A percentile compares a stretch with the other conserved stretches of the same genome.
Conservation (phyloP, 2,888 invertebrate species). For the Acleris sparsana region DNA sequence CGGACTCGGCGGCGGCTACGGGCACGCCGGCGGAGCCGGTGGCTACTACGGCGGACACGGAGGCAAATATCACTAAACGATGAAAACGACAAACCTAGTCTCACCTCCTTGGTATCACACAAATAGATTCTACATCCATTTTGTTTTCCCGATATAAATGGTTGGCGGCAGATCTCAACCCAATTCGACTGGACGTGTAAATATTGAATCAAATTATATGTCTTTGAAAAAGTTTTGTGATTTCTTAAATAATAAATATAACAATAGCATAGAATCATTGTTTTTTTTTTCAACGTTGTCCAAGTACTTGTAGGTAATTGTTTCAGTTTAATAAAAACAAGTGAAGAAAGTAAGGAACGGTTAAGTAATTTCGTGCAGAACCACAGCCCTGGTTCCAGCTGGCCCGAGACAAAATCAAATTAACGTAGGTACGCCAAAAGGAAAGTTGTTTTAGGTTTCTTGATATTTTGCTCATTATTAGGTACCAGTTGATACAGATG, state of each 20-base stretch:
- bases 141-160: slow-evolving; percentile 66
- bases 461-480: too few species aligned
- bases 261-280: slow-evolving; percentile 7
- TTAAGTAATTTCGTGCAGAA: too few species aligned
- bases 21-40: slow-evolving; percentile 38
- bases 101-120: slow-evolving; percentile 49
- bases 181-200: slow-evolving; percentile 59
- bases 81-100: slow-evolving; percentile 39
- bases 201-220: slow-evolving; percentile 40
- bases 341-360: too few species aligned
- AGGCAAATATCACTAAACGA: slow-evolving; percentile 39
- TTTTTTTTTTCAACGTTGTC: slow-evolving; percentile 14
- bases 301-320: too few species aligned
- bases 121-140: slow-evolving; percentile 71
- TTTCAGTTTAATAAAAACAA: too few species aligned
- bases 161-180: slow-evolving; percentile 70
- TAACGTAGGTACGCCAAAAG: too few species aligned
- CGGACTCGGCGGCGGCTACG: slow-evolving; percentile 39
- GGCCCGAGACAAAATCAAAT: too few species aligned
- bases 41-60: slow-evolving; percentile 37
- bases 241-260: slow-evolving; percentile 14
- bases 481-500: too few species aligned
- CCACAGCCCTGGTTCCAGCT: too few species aligned
- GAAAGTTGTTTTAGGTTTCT: too few species aligned
- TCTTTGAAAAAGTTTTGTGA: slow-evolving; percentile 13